phyloP scores from a whole-genome alignment of 2,888 invertebrate genomes.

The Noctuana brunneofusca region DNA sequence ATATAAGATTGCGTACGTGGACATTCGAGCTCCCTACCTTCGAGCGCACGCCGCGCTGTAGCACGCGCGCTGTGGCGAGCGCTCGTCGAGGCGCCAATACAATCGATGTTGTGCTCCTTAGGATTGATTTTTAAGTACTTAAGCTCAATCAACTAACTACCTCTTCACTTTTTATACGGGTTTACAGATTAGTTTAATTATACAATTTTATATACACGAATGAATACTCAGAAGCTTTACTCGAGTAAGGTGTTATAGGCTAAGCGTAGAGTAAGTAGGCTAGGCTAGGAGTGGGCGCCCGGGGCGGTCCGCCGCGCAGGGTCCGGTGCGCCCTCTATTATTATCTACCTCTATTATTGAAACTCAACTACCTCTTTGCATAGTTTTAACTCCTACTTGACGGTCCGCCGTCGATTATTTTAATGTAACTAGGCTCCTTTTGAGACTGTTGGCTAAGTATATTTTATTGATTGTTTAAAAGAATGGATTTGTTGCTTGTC shows the following conservation, averaged over 20 bases:
- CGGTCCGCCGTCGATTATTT: conserved; percentile 72
- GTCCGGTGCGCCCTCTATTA: conserved; percentile 69
- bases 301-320: conserved; percentile 75
- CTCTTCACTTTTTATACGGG: conserved; percentile 83
- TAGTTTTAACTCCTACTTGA: conserved; percentile 73
- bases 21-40: conserved; percentile 51
- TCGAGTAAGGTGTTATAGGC: conserved; percentile 76
- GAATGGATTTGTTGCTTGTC: conserved; percentile 68
- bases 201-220: conserved; percentile 81
- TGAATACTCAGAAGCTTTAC: conserved; percentile 83
- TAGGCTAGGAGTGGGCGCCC: conserved; percentile 65
- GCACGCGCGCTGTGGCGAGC: conserved; percentile 43
- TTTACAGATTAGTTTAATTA: conserved; percentile 83
- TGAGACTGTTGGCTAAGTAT: conserved; percentile 78
- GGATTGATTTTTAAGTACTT: conserved; percentile 78
- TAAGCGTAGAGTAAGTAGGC: conserved; percentile 57
- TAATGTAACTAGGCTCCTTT: conserved; percentile 67
- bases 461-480: conserved; percentile 78
- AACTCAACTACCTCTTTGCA: conserved; percentile 82
- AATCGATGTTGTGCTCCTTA: conserved; percentile 65
- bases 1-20: conserved; percentile 65
- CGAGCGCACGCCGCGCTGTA: conserved; percentile 45
- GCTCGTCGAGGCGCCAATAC: conserved; percentile 47
- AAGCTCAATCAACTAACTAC: conserved; percentile 82
- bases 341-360: conserved; percentile 68